phyloP scores from a whole-genome alignment of 1,140 invertebrate genomes.

The Aphelenchoides fujianensis region DNA sequence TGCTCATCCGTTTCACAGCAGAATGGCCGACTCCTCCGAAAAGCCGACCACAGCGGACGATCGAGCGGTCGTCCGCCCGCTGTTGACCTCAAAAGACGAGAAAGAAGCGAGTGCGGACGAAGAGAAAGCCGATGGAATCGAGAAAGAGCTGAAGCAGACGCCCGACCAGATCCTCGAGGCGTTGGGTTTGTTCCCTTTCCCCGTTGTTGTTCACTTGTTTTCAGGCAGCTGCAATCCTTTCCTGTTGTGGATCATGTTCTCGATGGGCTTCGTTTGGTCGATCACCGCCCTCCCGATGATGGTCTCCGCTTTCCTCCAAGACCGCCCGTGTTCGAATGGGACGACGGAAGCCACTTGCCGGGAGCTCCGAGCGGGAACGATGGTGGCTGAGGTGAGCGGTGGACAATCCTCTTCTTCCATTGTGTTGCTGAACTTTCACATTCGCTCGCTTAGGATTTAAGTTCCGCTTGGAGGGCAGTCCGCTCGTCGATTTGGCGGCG shows the following conservation, averaged over 20 bases:
- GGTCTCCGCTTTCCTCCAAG: constrained; percentile 9
- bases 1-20: too few relatives aligned
- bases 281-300: constrained; percentile 9
- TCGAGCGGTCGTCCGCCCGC: too few relatives aligned
- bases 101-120: too few relatives aligned
- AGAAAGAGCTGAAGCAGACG: too few relatives aligned
- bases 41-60: too few relatives aligned
- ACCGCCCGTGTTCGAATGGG: not conserved
- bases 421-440: not conserved
- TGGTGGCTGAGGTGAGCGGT: too few relatives aligned
- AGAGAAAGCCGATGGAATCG: too few relatives aligned
- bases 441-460: not conserved
- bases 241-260: not conserved
- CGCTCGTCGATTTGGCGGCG: not conserved
- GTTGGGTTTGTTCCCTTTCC: too few relatives aligned
- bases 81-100: too few relatives aligned
- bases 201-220: too few relatives aligned
- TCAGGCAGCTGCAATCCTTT: constrained; percentile 8
- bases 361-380: not conserved
- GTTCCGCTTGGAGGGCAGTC: not conserved
- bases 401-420: not conserved
- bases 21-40: too few relatives aligned
- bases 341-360: not conserved
- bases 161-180: too few relatives aligned
- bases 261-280: constrained; percentile 10